Evolutionary conservation across 2,113 vertebrate genomes (phyloP).

Genomic region (Chaetorhynchus papuensis): DNA sequence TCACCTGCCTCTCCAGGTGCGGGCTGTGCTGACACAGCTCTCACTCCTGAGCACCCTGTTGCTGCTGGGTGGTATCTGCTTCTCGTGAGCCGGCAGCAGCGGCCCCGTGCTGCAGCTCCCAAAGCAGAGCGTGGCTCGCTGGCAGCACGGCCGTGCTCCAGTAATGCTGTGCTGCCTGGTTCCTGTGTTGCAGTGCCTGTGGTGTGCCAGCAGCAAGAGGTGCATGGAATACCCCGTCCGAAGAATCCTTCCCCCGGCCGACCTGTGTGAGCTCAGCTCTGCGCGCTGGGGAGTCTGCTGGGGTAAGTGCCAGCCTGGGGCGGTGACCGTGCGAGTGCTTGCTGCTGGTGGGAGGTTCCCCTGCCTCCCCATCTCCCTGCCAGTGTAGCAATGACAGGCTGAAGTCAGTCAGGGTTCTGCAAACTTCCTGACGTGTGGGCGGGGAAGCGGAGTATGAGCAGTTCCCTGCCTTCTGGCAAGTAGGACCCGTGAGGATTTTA

Average conservation of each 20-base stretch:
- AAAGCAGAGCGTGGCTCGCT: accelerated
- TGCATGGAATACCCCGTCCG: constrained; percentile 84
- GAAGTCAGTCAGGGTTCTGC: background rate
- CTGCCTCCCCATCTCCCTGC: background rate
- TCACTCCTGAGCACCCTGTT: accelerated
- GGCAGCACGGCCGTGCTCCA: accelerated
- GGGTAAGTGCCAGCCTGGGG: constrained; percentile 74
- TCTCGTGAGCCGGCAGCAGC: accelerated
- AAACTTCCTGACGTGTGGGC: background rate
- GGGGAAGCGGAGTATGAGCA: background rate
- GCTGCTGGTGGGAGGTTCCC: background rate
- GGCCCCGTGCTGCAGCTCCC: background rate
- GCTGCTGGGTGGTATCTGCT: background rate
- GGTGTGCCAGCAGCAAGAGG: constrained; percentile 78
- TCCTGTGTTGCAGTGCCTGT: constrained; percentile 82
- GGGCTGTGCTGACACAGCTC: background rate
- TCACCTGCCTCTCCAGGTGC: accelerated
- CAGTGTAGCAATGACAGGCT: background rate
- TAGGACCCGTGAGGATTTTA: background rate
- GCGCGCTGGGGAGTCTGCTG: constrained; percentile 94
- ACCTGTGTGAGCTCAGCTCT: constrained; percentile 80
- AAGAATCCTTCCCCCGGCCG: constrained; percentile 79
- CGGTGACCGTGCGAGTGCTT: background rate
- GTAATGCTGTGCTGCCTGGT: background rate
- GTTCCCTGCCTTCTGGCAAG: background rate